Evolutionary conservation across 1,140 invertebrate species (phyloP), one percentile per base, ranked within the genome.

Genomic region (Bombus superbus): DNA sequence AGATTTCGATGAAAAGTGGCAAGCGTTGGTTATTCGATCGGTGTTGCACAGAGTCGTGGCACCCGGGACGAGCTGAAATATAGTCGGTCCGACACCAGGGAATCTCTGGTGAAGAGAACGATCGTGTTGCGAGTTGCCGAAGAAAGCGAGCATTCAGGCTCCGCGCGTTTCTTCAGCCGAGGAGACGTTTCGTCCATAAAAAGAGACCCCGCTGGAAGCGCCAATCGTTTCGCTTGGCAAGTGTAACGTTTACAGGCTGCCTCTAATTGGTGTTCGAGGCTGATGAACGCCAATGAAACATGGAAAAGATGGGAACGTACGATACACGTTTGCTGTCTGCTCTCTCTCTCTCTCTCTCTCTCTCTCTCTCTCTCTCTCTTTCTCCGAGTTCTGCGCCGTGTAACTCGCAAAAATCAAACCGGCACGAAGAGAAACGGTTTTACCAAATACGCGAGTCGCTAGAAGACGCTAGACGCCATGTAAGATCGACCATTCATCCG

Each of bases 191-290:
- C 88, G 88, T 76, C 85, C 88, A 81, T 88, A 62, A 64, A 88
- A 89, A 89, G 88, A 89, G 87, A 77, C 83, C 87, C 88, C 79
- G 87, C 79, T 89, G 88, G 88, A 89, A 89, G 87, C 88, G 88
- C 84, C 88, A 88, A 89, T 89, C 88, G 88, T 89, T 89, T 89
- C 87, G 88, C 87, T 89, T 89, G 83, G 83, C 85, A 89, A 89
- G 88, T 89, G 88, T 89, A 89, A 89, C 88, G 87, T 89, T 89
- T 89, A 85, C 88, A 81, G 88, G 87, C 88, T 89, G 87, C 64
- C 83, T 89, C 88, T 89, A 89, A 89, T 89, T 89, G 88, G 88
- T 71, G 88, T 89, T 89, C 88, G 88, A 89, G 88, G 88, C 88
- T 89, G 88, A 89, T 89, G 88, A 89, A 85, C 84, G 87, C 80